A percentile compares a stretch with the other conserved stretches of the same genome.
Conservation (phyloP, 2,888 invertebrate species). For the Volucella zonaria region DNA sequence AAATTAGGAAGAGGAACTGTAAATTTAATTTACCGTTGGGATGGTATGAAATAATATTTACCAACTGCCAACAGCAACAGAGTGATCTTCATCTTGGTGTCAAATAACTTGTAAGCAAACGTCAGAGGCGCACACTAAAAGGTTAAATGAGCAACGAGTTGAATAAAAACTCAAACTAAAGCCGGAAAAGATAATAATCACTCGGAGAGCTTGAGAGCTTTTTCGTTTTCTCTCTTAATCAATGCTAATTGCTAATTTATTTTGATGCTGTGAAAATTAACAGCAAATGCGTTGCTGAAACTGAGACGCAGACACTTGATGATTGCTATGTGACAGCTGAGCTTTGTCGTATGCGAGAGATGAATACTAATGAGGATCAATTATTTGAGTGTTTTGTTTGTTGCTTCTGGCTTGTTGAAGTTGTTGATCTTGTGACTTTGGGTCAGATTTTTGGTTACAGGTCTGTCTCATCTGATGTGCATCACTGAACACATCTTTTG, state of each 20-base stretch:
- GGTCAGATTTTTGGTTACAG: no score
- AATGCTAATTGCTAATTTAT: slow-evolving; percentile 53
- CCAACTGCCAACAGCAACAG: slow-evolving; percentile 52
- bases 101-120: slow-evolving; percentile 38
- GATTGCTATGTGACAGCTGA: slow-evolving; percentile 16
- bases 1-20: neutral
- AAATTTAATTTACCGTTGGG: no score
- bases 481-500: no score
- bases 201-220: slow-evolving; percentile 59
- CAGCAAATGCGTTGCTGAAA: slow-evolving; percentile 3
- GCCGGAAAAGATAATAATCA: slow-evolving; percentile 32
- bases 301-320: neutral
- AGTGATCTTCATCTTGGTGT: slow-evolving; percentile 56
- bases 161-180: slow-evolving; percentile 8
- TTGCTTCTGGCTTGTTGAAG: no score
- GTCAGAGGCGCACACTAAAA: slow-evolving; percentile 36
- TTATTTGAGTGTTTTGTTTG: neutral
- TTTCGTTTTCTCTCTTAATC: slow-evolving; percentile 49
- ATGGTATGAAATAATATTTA: slow-evolving; percentile 39
- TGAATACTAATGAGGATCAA: neutral
- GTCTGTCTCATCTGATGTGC: no score
- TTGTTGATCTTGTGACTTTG: no score
- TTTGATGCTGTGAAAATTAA: slow-evolving; percentile 14
- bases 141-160: neutral
- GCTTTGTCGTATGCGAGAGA: slow-evolving; percentile 12